phyloP scores from a whole-genome alignment of 2,113 vertebrate species.

The Odontesthes bonariensis region DNA sequence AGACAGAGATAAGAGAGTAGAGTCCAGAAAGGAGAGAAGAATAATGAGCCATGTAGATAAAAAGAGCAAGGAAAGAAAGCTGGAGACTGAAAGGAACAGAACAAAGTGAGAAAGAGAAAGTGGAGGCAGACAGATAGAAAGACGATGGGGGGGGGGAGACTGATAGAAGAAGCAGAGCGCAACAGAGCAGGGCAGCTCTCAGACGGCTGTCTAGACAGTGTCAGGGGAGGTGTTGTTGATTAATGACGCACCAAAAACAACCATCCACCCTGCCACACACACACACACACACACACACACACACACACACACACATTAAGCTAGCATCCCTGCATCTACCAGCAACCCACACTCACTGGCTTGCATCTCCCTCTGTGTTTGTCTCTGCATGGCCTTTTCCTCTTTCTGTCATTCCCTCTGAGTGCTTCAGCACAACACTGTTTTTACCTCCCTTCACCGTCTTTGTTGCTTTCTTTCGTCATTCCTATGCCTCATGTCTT shows the following conservation, averaged over 20 bases:
- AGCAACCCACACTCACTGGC: constrained; percentile 62
- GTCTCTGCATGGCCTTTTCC: constrained; percentile 52
- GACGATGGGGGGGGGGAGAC: constrained; percentile 20
- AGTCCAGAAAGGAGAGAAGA: constrained; percentile 26
- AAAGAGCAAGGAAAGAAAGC: constrained; percentile 1
- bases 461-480: neutral
- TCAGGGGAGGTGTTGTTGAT: constrained; percentile 81
- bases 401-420: constrained; percentile 38
- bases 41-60: constrained; percentile 16
- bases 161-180: constrained; percentile 70
- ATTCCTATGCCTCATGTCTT: neutral
- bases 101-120: constrained; percentile 13
- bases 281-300: constrained; percentile 21
- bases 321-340: constrained; percentile 52
- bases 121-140: constrained; percentile 40
- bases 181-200: constrained; percentile 76
- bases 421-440: constrained; percentile 16
- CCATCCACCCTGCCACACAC: constrained; percentile 31
- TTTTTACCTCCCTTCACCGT: constrained; percentile 7
- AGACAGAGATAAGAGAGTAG: constrained; percentile 40
- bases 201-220: constrained; percentile 82
- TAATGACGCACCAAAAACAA: constrained; percentile 74
- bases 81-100: constrained; percentile 5
- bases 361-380: constrained; percentile 53
- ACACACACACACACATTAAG: constrained; percentile 19